Percentiles rank a stretch among this genome's conserved stretches.
Evolutionary conservation across 37 sponge, comb jelly and placozoan genomes (phyloP).

Genomic region (Haliclona indistincta): DNA sequence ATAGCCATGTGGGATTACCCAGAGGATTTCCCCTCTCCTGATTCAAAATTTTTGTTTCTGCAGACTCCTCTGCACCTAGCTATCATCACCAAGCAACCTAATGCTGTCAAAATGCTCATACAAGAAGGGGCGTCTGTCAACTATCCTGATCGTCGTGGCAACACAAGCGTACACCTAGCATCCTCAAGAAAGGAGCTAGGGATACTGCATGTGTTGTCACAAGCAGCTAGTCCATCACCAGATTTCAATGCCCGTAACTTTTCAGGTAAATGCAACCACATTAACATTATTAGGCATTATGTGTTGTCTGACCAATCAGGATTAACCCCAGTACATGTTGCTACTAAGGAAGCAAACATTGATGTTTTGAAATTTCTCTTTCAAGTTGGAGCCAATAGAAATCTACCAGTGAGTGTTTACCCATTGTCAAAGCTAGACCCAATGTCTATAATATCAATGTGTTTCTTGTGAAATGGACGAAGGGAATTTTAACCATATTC

Average conservation of each 20-base stretch:
- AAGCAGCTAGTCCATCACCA: slow-evolving; percentile 65
- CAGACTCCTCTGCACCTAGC: slow-evolving; percentile 89
- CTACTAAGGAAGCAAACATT: slow-evolving; percentile 66
- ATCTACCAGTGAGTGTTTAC: slow-evolving; percentile 59
- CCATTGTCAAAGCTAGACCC: too few species aligned
- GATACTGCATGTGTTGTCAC: slow-evolving; percentile 49
- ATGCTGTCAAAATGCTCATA: slow-evolving; percentile 62
- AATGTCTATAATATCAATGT: too few species aligned
- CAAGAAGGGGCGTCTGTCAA: slow-evolving; percentile 75
- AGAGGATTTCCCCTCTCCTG: too few species aligned
- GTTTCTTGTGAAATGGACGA: too few species aligned
- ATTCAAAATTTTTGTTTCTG: not conserved
- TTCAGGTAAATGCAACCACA: slow-evolving; percentile 37
- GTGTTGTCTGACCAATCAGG: slow-evolving; percentile 30
- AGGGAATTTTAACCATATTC: not conserved
- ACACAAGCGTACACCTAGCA: slow-evolving; percentile 75
- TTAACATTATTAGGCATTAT: not conserved
- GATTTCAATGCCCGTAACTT: slow-evolving; percentile 78
- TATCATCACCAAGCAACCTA: slow-evolving; percentile 80
- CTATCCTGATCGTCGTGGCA: slow-evolving; percentile 79
- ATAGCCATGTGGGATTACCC: too few species aligned
- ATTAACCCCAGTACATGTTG: slow-evolving; percentile 69
- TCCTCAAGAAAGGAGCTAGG: slow-evolving; percentile 55
- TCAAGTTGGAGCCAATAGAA: slow-evolving; percentile 76
- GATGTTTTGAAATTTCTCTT: slow-evolving; percentile 80